Conservation (phyloP, 2,113 vertebrate species). For the Thalassarche chlororhynchos region DNA sequence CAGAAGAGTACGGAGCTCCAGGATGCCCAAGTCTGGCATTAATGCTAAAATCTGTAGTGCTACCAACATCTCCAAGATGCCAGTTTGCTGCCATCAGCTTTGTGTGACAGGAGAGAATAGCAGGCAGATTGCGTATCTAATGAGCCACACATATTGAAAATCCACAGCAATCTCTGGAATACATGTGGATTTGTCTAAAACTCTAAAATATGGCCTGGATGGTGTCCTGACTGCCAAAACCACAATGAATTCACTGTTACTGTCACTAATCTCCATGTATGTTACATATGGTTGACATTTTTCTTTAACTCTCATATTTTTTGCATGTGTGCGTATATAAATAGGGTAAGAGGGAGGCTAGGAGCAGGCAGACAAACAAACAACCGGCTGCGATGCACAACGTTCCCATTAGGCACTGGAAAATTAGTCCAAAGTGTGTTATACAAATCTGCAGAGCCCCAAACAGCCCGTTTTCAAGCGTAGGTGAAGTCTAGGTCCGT, state of each 20-base stretch:
- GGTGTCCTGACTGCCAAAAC: constrained; percentile 63
- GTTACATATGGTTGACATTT: constrained; percentile 62
- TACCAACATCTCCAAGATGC: constrained; percentile 62
- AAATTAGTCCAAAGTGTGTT: not conserved
- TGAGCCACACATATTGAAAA: constrained; percentile 49
- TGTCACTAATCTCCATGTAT: constrained; percentile 58
- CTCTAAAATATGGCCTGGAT: constrained; percentile 60
- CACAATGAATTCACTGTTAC: constrained; percentile 60
- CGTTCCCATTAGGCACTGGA: constrained; percentile 21
- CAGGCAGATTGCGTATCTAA: constrained; percentile 66
- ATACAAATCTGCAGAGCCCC: not conserved
- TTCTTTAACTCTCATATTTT: constrained; percentile 61
- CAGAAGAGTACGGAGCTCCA: constrained; percentile 47
- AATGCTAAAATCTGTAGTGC: constrained; percentile 72
- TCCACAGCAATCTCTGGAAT: constrained; percentile 68
- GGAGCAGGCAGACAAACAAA: constrained; percentile 63
- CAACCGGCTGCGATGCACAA: constrained; percentile 32
- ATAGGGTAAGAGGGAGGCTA: constrained; percentile 33
- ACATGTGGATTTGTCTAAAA: constrained; percentile 57
- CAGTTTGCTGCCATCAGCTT: constrained; percentile 71
- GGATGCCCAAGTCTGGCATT: constrained; percentile 70
- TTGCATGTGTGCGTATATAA: constrained; percentile 52
- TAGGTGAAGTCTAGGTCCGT: not conserved
- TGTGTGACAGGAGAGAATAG: constrained; percentile 63
- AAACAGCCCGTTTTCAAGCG: not conserved